Conservation (phyloP, 1,140 invertebrate genomes). For the Caenorhabditis remanei region DNA sequence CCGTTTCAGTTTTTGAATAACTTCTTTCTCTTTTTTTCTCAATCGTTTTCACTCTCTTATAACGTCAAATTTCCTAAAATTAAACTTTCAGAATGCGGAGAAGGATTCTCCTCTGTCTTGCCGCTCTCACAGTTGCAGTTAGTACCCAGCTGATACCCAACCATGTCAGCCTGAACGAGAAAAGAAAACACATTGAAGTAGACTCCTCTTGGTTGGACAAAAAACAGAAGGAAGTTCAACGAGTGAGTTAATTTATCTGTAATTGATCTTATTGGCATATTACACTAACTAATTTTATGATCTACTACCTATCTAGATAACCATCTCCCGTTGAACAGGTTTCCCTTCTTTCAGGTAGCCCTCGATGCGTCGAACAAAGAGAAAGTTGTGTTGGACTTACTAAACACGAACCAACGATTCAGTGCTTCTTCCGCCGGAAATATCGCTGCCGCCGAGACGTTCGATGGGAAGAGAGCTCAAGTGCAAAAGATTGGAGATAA, state of each 20-base stretch:
- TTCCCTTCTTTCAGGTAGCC: conserved; percentile 67
- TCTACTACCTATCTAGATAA: no score
- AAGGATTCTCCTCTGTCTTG: conserved; percentile 1
- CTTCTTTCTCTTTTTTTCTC: background rate
- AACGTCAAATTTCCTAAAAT: background rate
- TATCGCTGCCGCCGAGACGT: conserved; percentile 74
- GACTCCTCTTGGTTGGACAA: conserved; percentile 76
- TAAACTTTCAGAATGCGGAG: conserved; percentile 1
- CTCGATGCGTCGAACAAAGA: conserved; percentile 76
- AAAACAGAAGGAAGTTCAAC: conserved; percentile 70
- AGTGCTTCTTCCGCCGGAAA: conserved; percentile 75
- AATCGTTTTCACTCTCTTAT: background rate
- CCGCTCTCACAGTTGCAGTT: background rate
- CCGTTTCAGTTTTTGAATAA: no score
- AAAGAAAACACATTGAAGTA: conserved; percentile 76
- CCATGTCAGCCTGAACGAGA: conserved; percentile 74
- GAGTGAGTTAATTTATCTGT: conserved; percentile 58
- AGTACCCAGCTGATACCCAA: conserved; percentile 67
- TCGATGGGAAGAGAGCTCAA: conserved; percentile 74
- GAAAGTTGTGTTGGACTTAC: conserved; percentile 73
- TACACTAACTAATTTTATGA: no score
- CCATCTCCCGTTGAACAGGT: background rate
- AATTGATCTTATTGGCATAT: no score
- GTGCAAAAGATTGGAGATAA: conserved; percentile 76
- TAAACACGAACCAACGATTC: conserved; percentile 72